These are phyloP conservation scores for Numenius arquata DNA, from an alignment of 2,113 vertebrate species.

Conservation along the genomic window DNA sequence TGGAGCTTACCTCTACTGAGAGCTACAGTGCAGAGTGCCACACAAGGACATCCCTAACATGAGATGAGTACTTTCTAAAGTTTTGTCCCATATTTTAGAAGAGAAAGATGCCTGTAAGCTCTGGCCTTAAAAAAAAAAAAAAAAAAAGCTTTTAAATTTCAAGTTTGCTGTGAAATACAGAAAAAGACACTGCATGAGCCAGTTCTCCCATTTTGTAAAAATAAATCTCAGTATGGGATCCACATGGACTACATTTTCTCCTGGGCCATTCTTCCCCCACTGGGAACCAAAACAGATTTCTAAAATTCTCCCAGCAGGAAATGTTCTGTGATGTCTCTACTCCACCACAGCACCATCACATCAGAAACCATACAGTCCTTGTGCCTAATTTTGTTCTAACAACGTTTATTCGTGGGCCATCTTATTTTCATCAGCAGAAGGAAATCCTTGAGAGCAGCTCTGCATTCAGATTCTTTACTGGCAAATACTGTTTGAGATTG, in stretches of 20 bases:
- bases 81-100: background rate
- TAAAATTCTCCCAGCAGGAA: background rate
- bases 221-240: background rate
- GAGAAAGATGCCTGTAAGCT: background rate
- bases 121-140: background rate
- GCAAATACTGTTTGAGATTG: background rate
- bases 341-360: background rate
- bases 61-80: background rate
- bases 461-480: background rate
- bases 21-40: background rate
- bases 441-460: background rate
- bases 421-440: background rate
- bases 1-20: background rate
- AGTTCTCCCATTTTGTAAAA: background rate
- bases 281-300: slow-evolving; percentile 1
- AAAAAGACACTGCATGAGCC: background rate
- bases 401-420: background rate
- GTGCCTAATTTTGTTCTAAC: background rate
- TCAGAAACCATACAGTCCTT: background rate
- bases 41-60: too few relatives aligned
- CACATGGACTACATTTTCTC: background rate
- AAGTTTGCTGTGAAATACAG: background rate
- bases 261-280: background rate
- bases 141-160: background rate
- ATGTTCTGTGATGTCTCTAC: background rate